Percentiles rank a stretch among this genome's conserved stretches.
Conservation (phyloP, 2,888 invertebrate species). For the Achlya flavicornis region DNA sequence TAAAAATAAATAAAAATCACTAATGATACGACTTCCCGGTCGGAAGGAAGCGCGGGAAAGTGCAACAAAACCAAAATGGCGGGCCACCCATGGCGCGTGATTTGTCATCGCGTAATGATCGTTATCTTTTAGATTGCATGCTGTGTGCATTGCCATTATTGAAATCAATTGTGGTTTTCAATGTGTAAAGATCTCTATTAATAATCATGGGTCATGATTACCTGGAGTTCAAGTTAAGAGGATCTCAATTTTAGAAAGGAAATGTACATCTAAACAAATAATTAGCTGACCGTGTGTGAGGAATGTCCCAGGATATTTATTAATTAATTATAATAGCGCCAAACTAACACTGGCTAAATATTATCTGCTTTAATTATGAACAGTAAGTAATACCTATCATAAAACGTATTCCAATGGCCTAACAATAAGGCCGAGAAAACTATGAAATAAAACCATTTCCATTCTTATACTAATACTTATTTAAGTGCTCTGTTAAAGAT, state of each 20-base stretch:
- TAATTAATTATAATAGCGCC: too few species aligned
- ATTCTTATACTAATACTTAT: too few species aligned
- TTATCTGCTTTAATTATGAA: too few species aligned
- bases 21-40: slow-evolving; percentile 56
- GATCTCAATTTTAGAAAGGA: neutral
- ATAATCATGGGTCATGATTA: neutral
- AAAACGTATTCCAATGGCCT: too few species aligned
- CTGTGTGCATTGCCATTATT: slow-evolving; percentile 8
- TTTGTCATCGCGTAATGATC: slow-evolving; percentile 66
- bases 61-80: slow-evolving; percentile 55
- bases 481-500: too few species aligned
- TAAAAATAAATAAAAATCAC: slow-evolving; percentile 24
- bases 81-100: slow-evolving; percentile 69
- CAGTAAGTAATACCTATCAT: too few species aligned
- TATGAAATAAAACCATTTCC: too few species aligned
- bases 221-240: neutral
- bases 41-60: slow-evolving; percentile 55
- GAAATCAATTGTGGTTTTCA: slow-evolving; percentile 16
- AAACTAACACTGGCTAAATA: too few species aligned
- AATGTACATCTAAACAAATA: too few species aligned
- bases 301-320: neutral
- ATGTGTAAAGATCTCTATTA: slow-evolving; percentile 2
- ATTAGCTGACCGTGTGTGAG: too few species aligned
- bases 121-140: slow-evolving; percentile 11
- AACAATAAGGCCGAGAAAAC: too few species aligned